Evolutionary conservation across 2,888 invertebrate genomes (phyloP), one percentile per base, ranked within the genome.

Genomic region (Diplolepis rosae): DNA sequence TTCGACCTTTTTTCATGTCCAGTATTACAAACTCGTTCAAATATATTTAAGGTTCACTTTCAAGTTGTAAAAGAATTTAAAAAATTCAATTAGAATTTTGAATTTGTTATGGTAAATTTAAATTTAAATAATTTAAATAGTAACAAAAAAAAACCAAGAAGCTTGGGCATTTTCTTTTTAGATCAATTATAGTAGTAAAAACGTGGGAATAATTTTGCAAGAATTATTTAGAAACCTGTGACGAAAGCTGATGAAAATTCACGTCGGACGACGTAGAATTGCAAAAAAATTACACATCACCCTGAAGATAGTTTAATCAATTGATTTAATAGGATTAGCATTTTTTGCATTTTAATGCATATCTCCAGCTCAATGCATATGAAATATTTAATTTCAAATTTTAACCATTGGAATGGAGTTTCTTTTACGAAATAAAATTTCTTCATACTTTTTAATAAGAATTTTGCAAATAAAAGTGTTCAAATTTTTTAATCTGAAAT

Each of bases 121-220:
- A 35, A 7, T 22, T 18, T n/a, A 4, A 39, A 6, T 11, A 5
- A 45, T 45, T 45, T 15, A 45, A 45, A 45, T 45, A 50, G 11
- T 4, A 24, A 50, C 7, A 50, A 13, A 7, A 9, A 28, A 30
- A 52, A 28, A 27, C 15, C 15, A 52, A 7, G 52, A 52, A 52
- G 15, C 7, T 52, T 52, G 6, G n/a, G 15, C 11, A 22, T 4
- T 9, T 11, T 3, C 15, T 22, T 48, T 48, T 48, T 4, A n/a
- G 5, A 22, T n/a, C 27, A 61, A 39, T 68, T 66, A 65, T 48
- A 48, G 70, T 70, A 68, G 30, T 35, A 30, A 50, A 27, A 48
- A n/a, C 13, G 54, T 66, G 22, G 27, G 54, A 68, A 54, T 54
- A 52, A 24, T 54, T 39, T 42, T 48, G 32, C 48, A 48, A 54